A percentile compares a stretch with the other conserved stretches of the same genome.
Conservation (phyloP, 1,140 invertebrate genomes). For the Uloborus diversus region DNA sequence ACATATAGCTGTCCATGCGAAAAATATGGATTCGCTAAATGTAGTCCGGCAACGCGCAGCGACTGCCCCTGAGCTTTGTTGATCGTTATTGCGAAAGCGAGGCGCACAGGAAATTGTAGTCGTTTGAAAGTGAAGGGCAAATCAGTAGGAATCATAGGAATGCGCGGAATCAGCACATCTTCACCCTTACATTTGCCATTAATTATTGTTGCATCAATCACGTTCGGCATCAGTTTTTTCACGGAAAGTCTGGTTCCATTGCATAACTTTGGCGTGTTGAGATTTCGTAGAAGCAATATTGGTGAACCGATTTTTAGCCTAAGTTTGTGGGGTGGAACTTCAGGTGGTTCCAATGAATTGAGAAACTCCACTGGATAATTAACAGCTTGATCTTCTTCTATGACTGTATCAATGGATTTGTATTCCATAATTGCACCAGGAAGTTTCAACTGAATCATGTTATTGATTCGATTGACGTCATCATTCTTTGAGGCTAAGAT, state of each 20-base stretch:
- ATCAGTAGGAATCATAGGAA: too few species aligned
- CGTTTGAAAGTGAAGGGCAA: too few species aligned
- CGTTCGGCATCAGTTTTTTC: too few species aligned
- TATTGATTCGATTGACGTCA: neutral
- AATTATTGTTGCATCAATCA: too few species aligned
- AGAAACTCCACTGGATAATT: constrained; percentile 24
- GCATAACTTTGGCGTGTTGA: neutral
- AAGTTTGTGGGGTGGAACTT: neutral
- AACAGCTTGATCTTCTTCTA: constrained; percentile 26
- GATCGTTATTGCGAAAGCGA: too few species aligned
- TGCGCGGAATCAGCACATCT: too few species aligned
- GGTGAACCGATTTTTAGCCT: neutral
- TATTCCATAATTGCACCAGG: neutral
- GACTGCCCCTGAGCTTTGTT: too few species aligned
- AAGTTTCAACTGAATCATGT: neutral
- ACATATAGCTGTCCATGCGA: constrained; percentile 1
- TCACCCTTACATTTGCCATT: too few species aligned
- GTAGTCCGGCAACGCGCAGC: too few species aligned
- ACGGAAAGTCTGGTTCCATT: neutral
- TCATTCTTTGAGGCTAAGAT: constrained; percentile 23
- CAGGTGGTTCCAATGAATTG: neutral
- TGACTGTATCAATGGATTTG: constrained; percentile 26
- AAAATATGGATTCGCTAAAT: too few species aligned
- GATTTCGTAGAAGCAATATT: neutral
- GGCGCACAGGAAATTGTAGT: too few species aligned